A percentile compares a stretch with the other conserved stretches of the same genome.
Evolutionary conservation across 2,113 vertebrate genomes (phyloP).

Genomic region (Cisticola juncidis): DNA sequence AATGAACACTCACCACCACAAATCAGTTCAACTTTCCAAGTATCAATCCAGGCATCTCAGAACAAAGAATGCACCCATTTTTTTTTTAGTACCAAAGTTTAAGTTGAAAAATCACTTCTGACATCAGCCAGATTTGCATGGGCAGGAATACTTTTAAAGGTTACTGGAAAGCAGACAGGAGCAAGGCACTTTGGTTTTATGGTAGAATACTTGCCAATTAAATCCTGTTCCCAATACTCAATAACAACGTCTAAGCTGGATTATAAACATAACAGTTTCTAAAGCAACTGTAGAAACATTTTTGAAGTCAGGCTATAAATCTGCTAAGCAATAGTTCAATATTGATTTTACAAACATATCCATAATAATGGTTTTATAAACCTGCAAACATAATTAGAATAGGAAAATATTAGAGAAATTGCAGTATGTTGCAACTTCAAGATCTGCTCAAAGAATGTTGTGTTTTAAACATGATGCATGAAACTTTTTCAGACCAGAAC

Average conservation of each 20-base stretch:
- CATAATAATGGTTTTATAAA: background rate
- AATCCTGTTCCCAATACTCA: background rate
- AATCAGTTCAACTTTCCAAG: background rate
- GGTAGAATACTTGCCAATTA: background rate
- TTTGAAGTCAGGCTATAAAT: background rate
- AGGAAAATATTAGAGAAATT: background rate
- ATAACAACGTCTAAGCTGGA: background rate
- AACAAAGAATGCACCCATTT: background rate
- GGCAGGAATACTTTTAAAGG: background rate
- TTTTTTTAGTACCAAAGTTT: background rate
- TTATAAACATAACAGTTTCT: background rate
- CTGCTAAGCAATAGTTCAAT: background rate
- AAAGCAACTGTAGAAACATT: background rate
- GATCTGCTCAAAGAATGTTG: background rate
- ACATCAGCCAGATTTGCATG: background rate
- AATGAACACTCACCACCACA: background rate
- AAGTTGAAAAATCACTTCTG: background rate
- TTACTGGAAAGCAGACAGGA: background rate
- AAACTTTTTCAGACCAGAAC: background rate
- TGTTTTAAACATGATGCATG: background rate
- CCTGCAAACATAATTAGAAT: background rate
- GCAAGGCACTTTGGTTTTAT: background rate
- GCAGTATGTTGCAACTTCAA: background rate
- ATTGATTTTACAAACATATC: background rate
- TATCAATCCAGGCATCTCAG: background rate